phyloP scores from a whole-genome alignment of 2,113 vertebrate species.

The Nipponia nippon region DNA sequence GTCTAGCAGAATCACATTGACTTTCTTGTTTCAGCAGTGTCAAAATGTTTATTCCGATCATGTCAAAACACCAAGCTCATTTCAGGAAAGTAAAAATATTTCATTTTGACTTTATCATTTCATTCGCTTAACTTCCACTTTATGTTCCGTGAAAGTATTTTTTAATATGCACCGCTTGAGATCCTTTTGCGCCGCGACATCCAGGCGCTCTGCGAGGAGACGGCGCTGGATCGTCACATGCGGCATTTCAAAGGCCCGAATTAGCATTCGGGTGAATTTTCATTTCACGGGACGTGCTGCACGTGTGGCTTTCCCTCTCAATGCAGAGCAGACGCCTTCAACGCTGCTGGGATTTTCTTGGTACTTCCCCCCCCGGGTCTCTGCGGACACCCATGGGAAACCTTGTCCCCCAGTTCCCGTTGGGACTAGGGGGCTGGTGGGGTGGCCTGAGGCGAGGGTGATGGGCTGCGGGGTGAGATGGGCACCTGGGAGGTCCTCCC shows the following conservation, averaged over 20 bases:
- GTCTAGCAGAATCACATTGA: slow-evolving; percentile 36
- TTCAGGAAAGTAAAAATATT: slow-evolving; percentile 28
- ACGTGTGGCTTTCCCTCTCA: not conserved
- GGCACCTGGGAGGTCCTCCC: not conserved
- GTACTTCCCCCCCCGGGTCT: not conserved
- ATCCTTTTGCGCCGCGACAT: accelerated
- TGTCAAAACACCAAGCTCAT: slow-evolving; percentile 61
- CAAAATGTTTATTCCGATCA: slow-evolving; percentile 55
- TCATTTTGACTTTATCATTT: slow-evolving; percentile 28
- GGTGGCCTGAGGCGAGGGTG: not conserved
- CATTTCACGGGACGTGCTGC: not conserved
- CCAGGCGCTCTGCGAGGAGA: not conserved
- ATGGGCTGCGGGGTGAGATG: not conserved
- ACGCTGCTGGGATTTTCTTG: not conserved
- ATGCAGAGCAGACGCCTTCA: accelerated
- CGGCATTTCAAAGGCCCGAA: accelerated
- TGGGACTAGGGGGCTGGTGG: not conserved
- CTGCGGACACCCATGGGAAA: not conserved
- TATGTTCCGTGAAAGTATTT: not conserved
- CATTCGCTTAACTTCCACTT: slow-evolving; percentile 23
- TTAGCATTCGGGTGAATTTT: not conserved
- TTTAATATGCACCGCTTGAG: not conserved
- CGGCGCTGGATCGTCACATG: accelerated
- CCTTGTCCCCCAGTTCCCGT: accelerated
- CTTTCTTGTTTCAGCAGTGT: slow-evolving; percentile 56